These are phyloP conservation scores for Eilema caniola DNA, from an alignment of 2,888 invertebrate species.

Conservation along the genomic window DNA sequence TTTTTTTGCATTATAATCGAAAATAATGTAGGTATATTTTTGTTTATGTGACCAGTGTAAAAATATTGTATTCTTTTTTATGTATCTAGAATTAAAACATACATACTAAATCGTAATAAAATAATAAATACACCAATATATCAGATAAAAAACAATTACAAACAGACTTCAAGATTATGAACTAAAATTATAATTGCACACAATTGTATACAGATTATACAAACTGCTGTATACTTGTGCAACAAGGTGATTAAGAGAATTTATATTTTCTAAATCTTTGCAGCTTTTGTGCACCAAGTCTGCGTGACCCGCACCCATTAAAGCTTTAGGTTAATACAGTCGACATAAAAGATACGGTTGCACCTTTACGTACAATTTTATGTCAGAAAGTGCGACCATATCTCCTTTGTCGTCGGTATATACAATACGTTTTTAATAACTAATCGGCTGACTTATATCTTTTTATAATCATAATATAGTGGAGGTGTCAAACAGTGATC, in stretches of 20 bases:
- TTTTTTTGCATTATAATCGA: no score
- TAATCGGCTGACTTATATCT: not conserved
- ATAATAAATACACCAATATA: not conserved
- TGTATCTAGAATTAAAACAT: not conserved
- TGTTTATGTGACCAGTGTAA: not conserved
- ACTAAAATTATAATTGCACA: not conserved
- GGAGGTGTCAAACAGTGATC: not conserved
- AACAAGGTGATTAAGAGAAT: no score
- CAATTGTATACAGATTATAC: no score
- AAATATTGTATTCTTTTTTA: not conserved
- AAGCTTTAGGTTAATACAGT: not conserved
- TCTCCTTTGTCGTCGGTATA: no score
- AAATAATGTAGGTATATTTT: not conserved
- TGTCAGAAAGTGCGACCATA: no score
- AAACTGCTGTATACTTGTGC: not conserved
- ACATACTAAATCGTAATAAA: not conserved
- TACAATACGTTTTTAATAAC: not conserved
- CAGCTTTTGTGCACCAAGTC: not conserved
- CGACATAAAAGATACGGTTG: no score
- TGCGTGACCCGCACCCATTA: constrained; percentile 5
- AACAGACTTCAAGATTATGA: not conserved
- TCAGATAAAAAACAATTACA: not conserved
- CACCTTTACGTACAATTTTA: no score
- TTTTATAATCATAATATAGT: constrained; percentile 3
- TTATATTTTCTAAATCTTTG: not conserved